A percentile compares a stretch with the other conserved stretches of the same genome.
Conservation (phyloP, 2,888 invertebrate genomes). For the Sipunculus nudus region DNA sequence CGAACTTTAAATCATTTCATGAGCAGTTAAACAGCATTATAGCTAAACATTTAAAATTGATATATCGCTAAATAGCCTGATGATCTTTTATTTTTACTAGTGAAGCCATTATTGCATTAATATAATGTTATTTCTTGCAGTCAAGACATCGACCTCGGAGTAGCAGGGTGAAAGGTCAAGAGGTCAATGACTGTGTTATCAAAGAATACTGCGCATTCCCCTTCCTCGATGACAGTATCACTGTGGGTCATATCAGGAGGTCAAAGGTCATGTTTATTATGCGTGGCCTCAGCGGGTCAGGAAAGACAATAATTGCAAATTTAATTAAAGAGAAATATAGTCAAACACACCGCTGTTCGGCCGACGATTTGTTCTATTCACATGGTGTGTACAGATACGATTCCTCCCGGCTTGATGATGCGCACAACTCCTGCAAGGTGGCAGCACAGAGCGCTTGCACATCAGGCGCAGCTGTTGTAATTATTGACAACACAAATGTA, state of each 20-base stretch:
- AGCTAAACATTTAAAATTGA: no score
- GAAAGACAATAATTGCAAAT: constrained; percentile 61
- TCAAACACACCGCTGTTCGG: constrained; percentile 57
- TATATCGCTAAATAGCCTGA: no score
- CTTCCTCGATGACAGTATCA: constrained; percentile 13
- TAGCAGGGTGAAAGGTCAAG: no score
- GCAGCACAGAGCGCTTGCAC: constrained; percentile 51
- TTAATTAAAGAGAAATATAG: constrained; percentile 48
- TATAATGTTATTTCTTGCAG: no score
- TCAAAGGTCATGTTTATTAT: constrained; percentile 60
- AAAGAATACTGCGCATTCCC: no score
- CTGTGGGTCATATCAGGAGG: constrained; percentile 10
- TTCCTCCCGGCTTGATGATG: constrained; percentile 47
- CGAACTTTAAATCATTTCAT: no score
- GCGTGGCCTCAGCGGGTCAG: constrained; percentile 65
- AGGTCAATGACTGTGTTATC: no score
- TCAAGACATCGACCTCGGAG: no score
- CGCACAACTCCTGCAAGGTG: constrained; percentile 58
- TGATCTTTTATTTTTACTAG: no score
- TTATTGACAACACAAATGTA: constrained; percentile 66
- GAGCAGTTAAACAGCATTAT: no score
- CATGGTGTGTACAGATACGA: constrained; percentile 55
- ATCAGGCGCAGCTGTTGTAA: constrained; percentile 45
- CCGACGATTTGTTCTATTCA: constrained; percentile 61
- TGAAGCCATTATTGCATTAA: no score